Evolutionary conservation across 2,797 vertebrate species (phyloP), one percentile per base, ranked within the genome.

Genomic region (Garrulus glandarius): DNA sequence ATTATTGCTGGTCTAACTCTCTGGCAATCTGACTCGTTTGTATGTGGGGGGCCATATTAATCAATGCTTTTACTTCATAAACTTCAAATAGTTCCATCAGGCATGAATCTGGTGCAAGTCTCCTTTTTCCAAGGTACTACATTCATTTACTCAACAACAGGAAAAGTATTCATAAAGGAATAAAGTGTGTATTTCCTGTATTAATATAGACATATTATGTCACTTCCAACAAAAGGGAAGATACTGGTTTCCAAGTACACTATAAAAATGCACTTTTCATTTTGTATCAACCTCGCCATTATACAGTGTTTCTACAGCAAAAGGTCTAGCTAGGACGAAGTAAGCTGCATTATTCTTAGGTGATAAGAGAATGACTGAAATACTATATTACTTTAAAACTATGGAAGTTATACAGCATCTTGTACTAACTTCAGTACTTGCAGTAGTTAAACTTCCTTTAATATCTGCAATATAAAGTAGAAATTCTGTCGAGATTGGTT

Each of bases 191-290:
- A 55, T 86, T 96, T 96, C 24, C 34, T 69, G n/a, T 79, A 43
- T 68, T 95, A 89, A 77, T 60, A 85, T 34, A 74, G 63, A 85
- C 61, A 85, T 64, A 90, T 63, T 90, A 69, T 93, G 50, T 83
- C 69, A 96, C 56, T 96, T 94, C 32, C 63, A 95, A 87, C 49
- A 74, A 96, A 85, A 86, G 34, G 79, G 27, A 95, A 90, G 89
- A 84, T 64, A 83, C 32, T 85, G 59, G 96, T 89, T 97, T 92
- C 63, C 29, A 76, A 84, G 17, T 37, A 55, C 19, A 41, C 21
- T 72, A 26, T 26, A 49, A n/a, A 82, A 69, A 8, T n/a, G 71
- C 11, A 27, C 34, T 94, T 92, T 91, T 85, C 36, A 56, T 95
- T 95, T 47, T 93, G 43, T 89, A 82, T 92, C 87, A 77, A 12